Evolutionary conservation across 2,888 invertebrate genomes (phyloP), one percentile per base, ranked within the genome.

Genomic region (Caenorhabditis afra): DNA sequence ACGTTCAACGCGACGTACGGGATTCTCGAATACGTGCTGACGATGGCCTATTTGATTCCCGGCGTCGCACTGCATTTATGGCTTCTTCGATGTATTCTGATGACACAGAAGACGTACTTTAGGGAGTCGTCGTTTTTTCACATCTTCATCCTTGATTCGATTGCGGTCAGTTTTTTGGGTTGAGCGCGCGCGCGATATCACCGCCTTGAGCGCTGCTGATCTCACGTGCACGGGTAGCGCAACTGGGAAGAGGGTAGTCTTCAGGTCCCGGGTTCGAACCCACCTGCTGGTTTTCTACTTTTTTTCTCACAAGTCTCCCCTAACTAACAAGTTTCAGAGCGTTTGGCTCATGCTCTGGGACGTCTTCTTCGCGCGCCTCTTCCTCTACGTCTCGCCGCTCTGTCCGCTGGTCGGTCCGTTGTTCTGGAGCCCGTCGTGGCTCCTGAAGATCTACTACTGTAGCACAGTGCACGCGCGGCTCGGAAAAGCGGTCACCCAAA

Each of bases 381-480:
- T 64, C 29, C 29, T 73, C 5, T 73, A 23, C 18, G 58, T 71
- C 16, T 18, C 64, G 1, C 73, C 73, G 12, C 16, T 65, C 0
- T 73, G 65, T 16, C 64, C 73, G 14, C 41, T 73, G 4, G 41
- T 65, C 20, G 44, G 64, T 3, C 73, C 73, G 16, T 73, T 47
- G 10, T 73, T 73, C 37, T 65, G 44, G 44, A 35, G 11, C 7
- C 58, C 73, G 5, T 58, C 58, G 2, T n/a, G 58, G 3, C 14
- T 65, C 14, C 44, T 20, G 8, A 73, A 65, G 65, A 4, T 73
- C n/a, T 65, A 55, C 20, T 71, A 57, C 20, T 55, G 29, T 18
- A 10, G 8, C 1, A 1, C 20, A 14, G 7, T 22, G 3, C 49
- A 64, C 29, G 52, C 59, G 14, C 58, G 75, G 52, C 29, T 61